These are phyloP conservation scores for Drosophila erecta DNA, from an alignment of 1,140 invertebrate species.

Conservation along the genomic window DNA sequence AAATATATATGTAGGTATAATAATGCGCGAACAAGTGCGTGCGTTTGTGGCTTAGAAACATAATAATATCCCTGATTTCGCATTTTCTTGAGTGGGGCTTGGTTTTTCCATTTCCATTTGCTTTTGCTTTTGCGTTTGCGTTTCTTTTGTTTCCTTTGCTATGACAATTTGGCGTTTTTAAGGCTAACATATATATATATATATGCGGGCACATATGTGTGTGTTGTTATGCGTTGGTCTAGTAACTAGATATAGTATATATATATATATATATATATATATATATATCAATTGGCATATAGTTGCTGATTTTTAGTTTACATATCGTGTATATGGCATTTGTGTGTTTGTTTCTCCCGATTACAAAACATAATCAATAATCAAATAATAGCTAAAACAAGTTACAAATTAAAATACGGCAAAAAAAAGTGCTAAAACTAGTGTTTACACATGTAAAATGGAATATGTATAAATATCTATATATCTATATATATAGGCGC, in stretches of 20 bases:
- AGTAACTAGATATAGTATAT: conserved; percentile 44
- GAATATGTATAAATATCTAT: conserved; percentile 17
- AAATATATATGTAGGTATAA: conserved; percentile 52
- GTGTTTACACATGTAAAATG: conserved; percentile 35
- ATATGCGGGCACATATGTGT: conserved; percentile 26
- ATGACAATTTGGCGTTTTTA: conserved; percentile 73
- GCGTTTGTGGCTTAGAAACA: conserved; percentile 9
- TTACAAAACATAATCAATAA: conserved; percentile 28
- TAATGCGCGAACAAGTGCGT: conserved; percentile 6
- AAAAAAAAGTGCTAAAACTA: conserved; percentile 24
- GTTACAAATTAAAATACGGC: conserved; percentile 18
- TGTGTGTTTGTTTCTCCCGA: conserved; percentile 11
- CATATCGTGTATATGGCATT: conserved; percentile 74
- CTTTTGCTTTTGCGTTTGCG: background rate
- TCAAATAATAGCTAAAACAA: conserved; percentile 48
- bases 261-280: conserved; percentile 57
- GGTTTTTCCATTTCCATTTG: background rate
- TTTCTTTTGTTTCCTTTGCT: conserved; percentile 22
- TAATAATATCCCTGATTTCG: conserved; percentile 73
- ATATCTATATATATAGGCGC: conserved; percentile 7
- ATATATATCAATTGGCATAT: conserved; percentile 71
- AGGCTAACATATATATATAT: conserved; percentile 29
- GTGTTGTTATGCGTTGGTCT: conserved; percentile 12
- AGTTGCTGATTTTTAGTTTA: conserved; percentile 57
- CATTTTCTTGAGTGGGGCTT: conserved; percentile 20